Evolutionary conservation across 92 coral and sea anemone species (phyloP).

Genomic region (Heliopora coerulea): DNA sequence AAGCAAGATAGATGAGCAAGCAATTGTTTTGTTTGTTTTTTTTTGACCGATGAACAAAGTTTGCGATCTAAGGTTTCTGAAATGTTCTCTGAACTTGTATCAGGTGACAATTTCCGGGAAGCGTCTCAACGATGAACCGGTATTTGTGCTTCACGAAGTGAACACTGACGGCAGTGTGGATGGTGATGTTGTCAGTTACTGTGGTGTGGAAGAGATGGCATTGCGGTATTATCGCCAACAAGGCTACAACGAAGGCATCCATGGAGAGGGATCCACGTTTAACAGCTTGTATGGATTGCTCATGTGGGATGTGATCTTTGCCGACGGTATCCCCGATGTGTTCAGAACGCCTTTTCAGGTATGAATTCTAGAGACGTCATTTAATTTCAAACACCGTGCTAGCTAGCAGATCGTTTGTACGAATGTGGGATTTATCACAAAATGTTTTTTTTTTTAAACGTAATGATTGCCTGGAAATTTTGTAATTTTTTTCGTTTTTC

Average conservation of each 20-base stretch:
- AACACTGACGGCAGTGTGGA: constrained; percentile 64
- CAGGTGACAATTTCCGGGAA: constrained; percentile 85
- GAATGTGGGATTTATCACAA: not conserved
- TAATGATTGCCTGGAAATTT: no score
- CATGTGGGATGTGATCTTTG: constrained; percentile 90
- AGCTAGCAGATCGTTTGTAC: not conserved
- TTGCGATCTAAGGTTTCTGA: no score
- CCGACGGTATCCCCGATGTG: constrained; percentile 74
- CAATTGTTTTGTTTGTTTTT: no score
- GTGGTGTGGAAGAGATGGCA: constrained; percentile 90
- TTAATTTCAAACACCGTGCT: not conserved
- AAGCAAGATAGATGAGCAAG: no score
- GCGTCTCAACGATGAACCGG: constrained; percentile 71
- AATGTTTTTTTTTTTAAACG: no score
- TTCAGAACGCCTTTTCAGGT: constrained; percentile 93
- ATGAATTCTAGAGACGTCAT: no score
- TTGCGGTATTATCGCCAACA: constrained; percentile 79
- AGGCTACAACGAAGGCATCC: constrained; percentile 92
- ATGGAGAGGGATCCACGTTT: constrained; percentile 88
- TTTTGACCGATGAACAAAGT: no score
- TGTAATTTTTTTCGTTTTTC: constrained; percentile 4
- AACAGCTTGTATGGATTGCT: constrained; percentile 67
- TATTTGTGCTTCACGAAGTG: constrained; percentile 80
- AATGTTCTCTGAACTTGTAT: no score
- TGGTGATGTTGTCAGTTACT: constrained; percentile 66